A percentile compares a stretch with the other conserved stretches of the same genome.
phyloP scores from a whole-genome alignment of 1,140 invertebrate species.

The Thaumetopoea pityocampa region DNA sequence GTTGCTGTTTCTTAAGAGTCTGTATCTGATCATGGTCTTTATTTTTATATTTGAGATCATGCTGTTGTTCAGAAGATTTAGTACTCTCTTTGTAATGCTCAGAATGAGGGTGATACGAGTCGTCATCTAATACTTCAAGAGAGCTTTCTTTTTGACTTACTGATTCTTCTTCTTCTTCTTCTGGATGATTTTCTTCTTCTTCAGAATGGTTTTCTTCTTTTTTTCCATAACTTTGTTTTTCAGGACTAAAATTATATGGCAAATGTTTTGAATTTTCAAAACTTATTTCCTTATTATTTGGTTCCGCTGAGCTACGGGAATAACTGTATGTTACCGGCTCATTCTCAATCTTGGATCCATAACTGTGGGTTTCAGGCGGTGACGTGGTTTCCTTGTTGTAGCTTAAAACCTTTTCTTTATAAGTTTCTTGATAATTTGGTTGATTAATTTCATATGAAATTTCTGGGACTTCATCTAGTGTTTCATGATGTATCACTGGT shows the following conservation, averaged over 20 bases:
- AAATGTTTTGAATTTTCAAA: slow-evolving; percentile 42
- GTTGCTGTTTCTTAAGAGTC: slow-evolving; percentile 3
- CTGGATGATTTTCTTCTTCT: slow-evolving; percentile 22
- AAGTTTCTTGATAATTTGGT: slow-evolving; percentile 58
- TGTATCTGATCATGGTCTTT: slow-evolving; percentile 10
- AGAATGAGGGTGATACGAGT: slow-evolving; percentile 9
- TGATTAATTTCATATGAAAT: slow-evolving; percentile 52
- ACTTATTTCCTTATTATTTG: slow-evolving; percentile 36
- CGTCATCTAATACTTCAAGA: slow-evolving; percentile 12
- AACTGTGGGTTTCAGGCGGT: slow-evolving; percentile 46
- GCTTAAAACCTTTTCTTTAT: slow-evolving; percentile 46
- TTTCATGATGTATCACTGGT: slow-evolving; percentile 27
- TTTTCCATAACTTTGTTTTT: slow-evolving; percentile 31
- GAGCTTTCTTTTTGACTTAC: slow-evolving; percentile 15
- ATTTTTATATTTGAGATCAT: slow-evolving; percentile 23
- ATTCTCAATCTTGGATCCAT: slow-evolving; percentile 39
- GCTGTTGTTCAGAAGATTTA: slow-evolving; percentile 12
- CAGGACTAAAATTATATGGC: slow-evolving; percentile 43
- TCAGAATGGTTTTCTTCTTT: slow-evolving; percentile 15
- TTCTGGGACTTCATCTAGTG: slow-evolving; percentile 40
- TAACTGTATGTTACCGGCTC: slow-evolving; percentile 26
- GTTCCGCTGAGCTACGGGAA: slow-evolving; percentile 29
- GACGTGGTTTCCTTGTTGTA: slow-evolving; percentile 57
- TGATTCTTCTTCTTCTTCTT: slow-evolving; percentile 11
- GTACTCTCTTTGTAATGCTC: slow-evolving; percentile 20